Evolutionary conservation across 2,888 invertebrate species (phyloP), one percentile per base, ranked within the genome.

Genomic region (Sminthurides aquaticus): DNA sequence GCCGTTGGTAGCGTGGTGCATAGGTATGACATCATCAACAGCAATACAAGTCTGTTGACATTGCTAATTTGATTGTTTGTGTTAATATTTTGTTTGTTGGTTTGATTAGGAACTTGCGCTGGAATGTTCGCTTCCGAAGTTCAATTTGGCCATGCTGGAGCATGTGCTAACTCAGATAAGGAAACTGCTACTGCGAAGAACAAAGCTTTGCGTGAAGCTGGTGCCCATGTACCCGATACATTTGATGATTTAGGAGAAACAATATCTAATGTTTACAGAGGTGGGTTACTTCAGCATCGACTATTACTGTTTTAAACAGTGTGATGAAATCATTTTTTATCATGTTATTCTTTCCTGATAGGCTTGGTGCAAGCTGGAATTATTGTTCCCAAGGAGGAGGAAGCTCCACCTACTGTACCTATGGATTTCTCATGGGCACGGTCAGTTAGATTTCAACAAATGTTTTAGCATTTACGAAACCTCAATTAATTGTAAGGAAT

Each of bases 381-480:
- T 62, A 90, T 99, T 75, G 86, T 90, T 8, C 93, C 93, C 0
- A 86, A 87, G 74, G 87, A 90, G 54, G 98, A 99, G 79, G 85
- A 91, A 60, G 94, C 97, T 11, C 99, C 99, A 43, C 99, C 99
- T 1, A 97, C 98, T 22, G 97, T 99, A n/a, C 98, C 98, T 8
- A 98, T 99, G 98, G 98, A 99, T 80, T 99, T 93, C 79, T 91
- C 89, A 69, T 99, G 98, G 98, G 98, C 98, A 0, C 85, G 92
- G 79, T 81, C 81, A n/a, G n/a, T n/a, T 20, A 20, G 2, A 56
- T 26, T 58, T 26, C 2, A 5, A 57, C 5, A 3, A 5, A 15
- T n/a, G 2, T 22, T 56, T 48, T 20, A 59, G 28, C n/a, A 2
- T 3, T 48, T 43, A 20, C 18, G 25, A 48, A 60, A 34, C 2